Conservation (phyloP, 2,113 vertebrate species). For the Tinamus guttatus region DNA sequence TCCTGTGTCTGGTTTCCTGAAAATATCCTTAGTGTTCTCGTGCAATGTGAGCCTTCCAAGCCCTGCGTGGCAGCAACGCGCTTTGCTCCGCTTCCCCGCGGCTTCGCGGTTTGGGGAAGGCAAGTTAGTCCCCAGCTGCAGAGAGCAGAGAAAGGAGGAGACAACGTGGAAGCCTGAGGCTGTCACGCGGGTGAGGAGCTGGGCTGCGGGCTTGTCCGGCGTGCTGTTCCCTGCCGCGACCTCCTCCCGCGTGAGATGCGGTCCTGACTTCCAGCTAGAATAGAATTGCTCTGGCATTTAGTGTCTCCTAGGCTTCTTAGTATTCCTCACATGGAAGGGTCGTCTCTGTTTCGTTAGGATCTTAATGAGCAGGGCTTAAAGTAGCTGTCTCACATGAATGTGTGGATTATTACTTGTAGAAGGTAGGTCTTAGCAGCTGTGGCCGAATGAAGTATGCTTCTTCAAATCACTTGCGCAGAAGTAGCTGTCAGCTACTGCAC, state of each 20-base stretch:
- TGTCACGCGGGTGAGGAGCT: neutral
- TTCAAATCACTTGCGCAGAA: neutral
- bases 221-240: neutral
- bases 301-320: neutral
- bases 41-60: neutral
- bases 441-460: neutral
- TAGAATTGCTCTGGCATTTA: neutral
- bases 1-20: neutral
- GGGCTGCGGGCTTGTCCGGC: neutral
- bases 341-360: neutral
- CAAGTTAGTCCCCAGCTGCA: neutral
- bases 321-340: neutral
- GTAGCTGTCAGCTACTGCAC: neutral
- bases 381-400: neutral
- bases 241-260: neutral
- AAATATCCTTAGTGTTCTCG: neutral
- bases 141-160: neutral
- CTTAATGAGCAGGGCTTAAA: constrained; percentile 12
- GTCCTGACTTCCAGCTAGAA: neutral
- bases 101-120: neutral
- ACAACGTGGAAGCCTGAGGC: neutral
- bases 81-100: neutral
- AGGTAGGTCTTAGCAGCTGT: neutral
- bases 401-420: neutral
- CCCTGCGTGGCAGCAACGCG: neutral